Base-by-base conservation (phyloP, 53 echinoderm and acorn worm genomes). In the Hippasteria phrygiana region DNA sequence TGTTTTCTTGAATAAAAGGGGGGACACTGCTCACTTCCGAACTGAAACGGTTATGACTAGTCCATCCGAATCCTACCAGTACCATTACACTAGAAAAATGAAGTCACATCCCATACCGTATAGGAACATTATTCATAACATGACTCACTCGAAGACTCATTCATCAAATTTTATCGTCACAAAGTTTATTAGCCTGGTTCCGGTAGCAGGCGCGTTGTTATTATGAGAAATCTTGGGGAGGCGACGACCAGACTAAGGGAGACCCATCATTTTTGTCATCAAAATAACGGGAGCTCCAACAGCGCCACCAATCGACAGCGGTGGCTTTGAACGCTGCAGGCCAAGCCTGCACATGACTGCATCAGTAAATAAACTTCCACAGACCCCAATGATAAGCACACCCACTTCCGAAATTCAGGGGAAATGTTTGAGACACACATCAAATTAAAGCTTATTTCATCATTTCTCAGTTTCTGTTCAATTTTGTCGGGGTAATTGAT, bases 131-230 rank as follows among this genome's bases (percentile, higher is more conserved):
- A 78, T 56, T 35, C 55, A 20, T 59, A 78, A 56, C 28, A 26
- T 78, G 78, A 78, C 55, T 78, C 78, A 78, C n/a, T n/a, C 78
- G 56, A 37, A 20, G n/a, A 78, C 78, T 78, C 78, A 59, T 55
- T 39, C 40, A 78, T 59, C n/a, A n/a, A 35, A 40, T 78, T 36
- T 55, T 59, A 50, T 76, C 53, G 51, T 76, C 37, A 73, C 22
- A 76, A 76, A 76, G 76, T 78, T 78, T 78, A 62, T 55, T 59
- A n/a, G 55, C 27, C 79, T 76, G 76, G 76, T 50, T 79, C 79
- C 79, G 77, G 55, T 16, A 67, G 69, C 14, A 37, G 10, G 17
- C 34, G 37, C 10, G 7, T 33, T 34, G 69, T 14, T 48, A 8
- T 59, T 24, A 18, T 24, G 26, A 20, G 2, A n/a, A n/a, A n/a